Conservation (phyloP, 23 tunicate genomes). For the Phallusia fumigata region DNA sequence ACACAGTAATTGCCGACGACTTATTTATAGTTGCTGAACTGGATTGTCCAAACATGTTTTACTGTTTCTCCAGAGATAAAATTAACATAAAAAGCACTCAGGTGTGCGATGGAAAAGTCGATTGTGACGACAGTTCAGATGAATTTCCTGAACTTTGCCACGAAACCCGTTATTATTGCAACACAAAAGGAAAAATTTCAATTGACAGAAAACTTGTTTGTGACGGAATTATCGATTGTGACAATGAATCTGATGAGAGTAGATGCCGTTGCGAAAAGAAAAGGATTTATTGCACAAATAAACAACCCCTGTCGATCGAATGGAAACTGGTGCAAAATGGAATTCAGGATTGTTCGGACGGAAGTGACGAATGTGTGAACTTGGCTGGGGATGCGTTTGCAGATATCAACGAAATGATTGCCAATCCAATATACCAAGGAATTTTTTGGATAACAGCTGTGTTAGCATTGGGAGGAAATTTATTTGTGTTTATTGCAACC, state of each 20-base stretch:
- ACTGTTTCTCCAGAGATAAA: background rate
- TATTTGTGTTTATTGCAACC: background rate
- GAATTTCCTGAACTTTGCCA: background rate
- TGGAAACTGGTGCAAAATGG: conserved; percentile 8
- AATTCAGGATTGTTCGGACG: conserved; percentile 24
- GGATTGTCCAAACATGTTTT: background rate
- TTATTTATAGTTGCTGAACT: background rate
- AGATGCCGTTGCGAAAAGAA: background rate
- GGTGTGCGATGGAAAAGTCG: conserved; percentile 8
- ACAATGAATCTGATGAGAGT: conserved; percentile 16
- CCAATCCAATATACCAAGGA: background rate
- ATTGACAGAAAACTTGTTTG: conserved; percentile 7
- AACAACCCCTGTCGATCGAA: background rate
- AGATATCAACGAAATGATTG: conserved; percentile 2
- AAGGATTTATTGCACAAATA: conserved; percentile 12
- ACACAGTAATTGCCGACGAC: background rate
- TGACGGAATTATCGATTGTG: conserved; percentile 19
- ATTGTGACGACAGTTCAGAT: background rate
- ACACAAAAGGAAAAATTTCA: background rate
- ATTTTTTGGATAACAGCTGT: conserved; percentile 10
- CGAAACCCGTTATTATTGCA: background rate
- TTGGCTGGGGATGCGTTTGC: background rate
- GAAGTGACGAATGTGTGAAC: conserved; percentile 21
- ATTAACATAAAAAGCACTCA: background rate
- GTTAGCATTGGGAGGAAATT: conserved; percentile 3